These are phyloP conservation scores for Cheilosia impressa DNA, from an alignment of 2,888 invertebrate species.

Conservation along the genomic window DNA sequence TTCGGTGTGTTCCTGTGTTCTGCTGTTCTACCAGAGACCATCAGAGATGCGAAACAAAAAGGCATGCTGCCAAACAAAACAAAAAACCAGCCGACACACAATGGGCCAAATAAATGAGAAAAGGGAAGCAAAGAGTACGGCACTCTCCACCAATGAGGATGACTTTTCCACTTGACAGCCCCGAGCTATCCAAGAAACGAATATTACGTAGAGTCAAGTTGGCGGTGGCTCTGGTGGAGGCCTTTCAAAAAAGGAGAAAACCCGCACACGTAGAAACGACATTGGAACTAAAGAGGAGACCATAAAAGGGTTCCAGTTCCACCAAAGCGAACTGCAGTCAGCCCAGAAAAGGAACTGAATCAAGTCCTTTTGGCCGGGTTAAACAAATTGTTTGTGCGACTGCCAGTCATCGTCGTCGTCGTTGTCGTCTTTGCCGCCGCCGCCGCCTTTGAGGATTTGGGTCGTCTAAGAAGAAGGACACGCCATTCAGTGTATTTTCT, in stretches of 20 bases:
- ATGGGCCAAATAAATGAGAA: slow-evolving; percentile 51
- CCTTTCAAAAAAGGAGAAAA: slow-evolving; percentile 23
- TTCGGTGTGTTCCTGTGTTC: slow-evolving; percentile 16
- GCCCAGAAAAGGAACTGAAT: slow-evolving; percentile 30
- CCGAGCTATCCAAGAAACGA: slow-evolving; percentile 52
- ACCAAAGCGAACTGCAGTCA: not conserved
- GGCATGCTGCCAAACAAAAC: not conserved
- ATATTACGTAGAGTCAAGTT: slow-evolving; percentile 11
- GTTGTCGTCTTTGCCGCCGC: slow-evolving; percentile 15
- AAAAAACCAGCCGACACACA: slow-evolving; percentile 30
- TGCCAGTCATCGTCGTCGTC: slow-evolving; percentile 13
- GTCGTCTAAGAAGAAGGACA: slow-evolving; percentile 51
- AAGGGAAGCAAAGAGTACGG: not conserved
- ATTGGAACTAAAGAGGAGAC: slow-evolving; percentile 37
- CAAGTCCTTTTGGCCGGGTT: slow-evolving; percentile 53
- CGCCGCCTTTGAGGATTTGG: slow-evolving; percentile 54
- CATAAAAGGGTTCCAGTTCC: slow-evolving; percentile 40
- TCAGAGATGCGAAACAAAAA: not conserved
- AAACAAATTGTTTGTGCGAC: slow-evolving; percentile 58
- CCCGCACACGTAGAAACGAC: slow-evolving; percentile 18
- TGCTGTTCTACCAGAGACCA: not conserved
- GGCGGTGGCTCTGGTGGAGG: not conserved
- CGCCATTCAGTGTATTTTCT: slow-evolving; percentile 10
- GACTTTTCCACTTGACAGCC: slow-evolving; percentile 44
- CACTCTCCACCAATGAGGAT: not conserved